phyloP scores from a whole-genome alignment of 64 coral and sea anemone species.

The Porites lutea region DNA sequence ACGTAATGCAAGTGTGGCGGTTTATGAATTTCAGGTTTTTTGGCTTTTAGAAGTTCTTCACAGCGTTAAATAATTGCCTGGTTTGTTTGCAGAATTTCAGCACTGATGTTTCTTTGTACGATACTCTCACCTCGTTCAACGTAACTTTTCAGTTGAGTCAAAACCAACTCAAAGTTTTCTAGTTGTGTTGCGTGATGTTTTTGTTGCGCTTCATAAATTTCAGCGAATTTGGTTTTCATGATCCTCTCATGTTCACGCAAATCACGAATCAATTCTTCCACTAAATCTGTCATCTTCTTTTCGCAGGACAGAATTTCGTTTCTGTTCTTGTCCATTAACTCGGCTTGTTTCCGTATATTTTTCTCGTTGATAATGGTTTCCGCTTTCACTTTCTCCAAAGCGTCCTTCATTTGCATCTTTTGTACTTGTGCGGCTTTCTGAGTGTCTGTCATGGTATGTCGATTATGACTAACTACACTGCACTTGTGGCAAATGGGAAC shows the following conservation, averaged over 20 bases:
- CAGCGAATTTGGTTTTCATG: neutral
- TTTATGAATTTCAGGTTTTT: neutral
- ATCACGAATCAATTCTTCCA: neutral
- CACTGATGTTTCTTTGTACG: neutral
- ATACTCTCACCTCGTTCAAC: neutral
- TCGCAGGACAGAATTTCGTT: too few relatives aligned
- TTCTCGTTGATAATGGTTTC: neutral
- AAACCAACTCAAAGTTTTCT: neutral
- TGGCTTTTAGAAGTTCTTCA: neutral
- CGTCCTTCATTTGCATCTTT: neutral
- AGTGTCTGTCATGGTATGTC: neutral
- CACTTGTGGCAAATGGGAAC: conserved; percentile 19
- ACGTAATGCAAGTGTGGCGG: neutral
- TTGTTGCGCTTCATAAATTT: conserved; percentile 25
- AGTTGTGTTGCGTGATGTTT: conserved; percentile 14
- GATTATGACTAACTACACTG: neutral
- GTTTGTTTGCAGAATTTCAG: neutral
- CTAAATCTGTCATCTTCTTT: neutral
- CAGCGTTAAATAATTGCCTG: neutral
- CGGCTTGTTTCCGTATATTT: neutral
- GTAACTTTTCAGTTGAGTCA: neutral
- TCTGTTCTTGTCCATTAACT: too few relatives aligned
- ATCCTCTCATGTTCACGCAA: neutral
- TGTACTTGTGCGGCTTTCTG: neutral
- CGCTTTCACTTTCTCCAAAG: neutral